These are phyloP conservation scores for Pterophyllum scalare DNA, from an alignment of 2,113 vertebrate species.

Conservation along the genomic window DNA sequence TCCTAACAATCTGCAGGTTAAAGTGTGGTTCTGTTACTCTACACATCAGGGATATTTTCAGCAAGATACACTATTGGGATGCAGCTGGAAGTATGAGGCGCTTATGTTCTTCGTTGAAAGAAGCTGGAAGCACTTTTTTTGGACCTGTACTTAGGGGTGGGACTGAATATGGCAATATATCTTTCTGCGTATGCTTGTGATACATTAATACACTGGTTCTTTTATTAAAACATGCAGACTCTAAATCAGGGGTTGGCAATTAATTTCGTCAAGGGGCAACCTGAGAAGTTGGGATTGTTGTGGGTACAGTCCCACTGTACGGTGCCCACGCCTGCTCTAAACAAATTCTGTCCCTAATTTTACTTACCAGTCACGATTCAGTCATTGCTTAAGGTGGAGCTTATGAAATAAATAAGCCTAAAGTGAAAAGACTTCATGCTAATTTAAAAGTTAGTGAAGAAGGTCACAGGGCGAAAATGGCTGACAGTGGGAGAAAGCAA, in stretches of 20 bases:
- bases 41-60: too few relatives aligned
- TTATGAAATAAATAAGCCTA: not conserved
- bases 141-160: not conserved
- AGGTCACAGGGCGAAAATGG: not conserved
- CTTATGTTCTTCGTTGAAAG: not conserved
- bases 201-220: not conserved
- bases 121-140: not conserved
- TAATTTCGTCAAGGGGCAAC: not conserved
- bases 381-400: not conserved
- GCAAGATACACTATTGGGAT: too few relatives aligned
- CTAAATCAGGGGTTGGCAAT: not conserved
- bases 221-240: too few relatives aligned
- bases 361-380: not conserved
- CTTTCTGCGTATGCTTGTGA: not conserved
- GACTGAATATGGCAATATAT: not conserved
- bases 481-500: too few relatives aligned
- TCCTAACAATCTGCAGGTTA: too few relatives aligned
- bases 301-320: too few relatives aligned
- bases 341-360: not conserved
- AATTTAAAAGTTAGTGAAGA: conserved; percentile 6
- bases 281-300: not conserved
- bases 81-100: too few relatives aligned
- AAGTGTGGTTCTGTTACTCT: too few relatives aligned
- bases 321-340: not conserved
- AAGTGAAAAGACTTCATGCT: not conserved